phyloP scores from a whole-genome alignment of 2,113 vertebrate genomes.

The Actinemys pallida region DNA sequence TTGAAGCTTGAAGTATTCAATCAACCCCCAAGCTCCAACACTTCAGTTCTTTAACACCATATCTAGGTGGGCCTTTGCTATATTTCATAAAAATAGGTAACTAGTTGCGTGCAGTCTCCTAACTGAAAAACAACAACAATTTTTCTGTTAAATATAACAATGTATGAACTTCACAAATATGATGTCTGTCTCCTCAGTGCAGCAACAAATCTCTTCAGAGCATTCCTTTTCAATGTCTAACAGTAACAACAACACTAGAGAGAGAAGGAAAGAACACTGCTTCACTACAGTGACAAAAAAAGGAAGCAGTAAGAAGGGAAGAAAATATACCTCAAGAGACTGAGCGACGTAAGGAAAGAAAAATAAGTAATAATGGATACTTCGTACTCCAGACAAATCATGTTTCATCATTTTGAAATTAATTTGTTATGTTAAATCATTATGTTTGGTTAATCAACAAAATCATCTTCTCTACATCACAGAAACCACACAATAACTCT shows the following conservation, averaged over 20 bases:
- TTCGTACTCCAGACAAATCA: neutral
- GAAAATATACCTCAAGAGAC: neutral
- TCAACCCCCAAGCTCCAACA: neutral
- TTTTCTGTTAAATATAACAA: neutral
- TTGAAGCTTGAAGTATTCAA: neutral
- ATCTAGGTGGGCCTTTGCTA: neutral
- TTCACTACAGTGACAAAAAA: neutral
- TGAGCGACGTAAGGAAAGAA: neutral
- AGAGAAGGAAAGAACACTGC: neutral
- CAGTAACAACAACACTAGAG: neutral
- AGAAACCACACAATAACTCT: slow-evolving; percentile 29
- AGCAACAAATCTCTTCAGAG: slow-evolving; percentile 9
- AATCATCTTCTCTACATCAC: neutral
- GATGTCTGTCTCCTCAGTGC: neutral
- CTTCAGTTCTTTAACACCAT: neutral
- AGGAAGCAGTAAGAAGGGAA: neutral
- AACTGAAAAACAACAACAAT: neutral
- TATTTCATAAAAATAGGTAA: neutral
- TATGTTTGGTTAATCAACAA: slow-evolving; percentile 16
- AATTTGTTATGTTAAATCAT: neutral
- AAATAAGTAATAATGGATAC: neutral
- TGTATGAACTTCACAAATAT: neutral
- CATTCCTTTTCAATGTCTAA: neutral
- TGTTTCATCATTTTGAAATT: slow-evolving; percentile 22
- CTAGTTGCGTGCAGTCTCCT: neutral